Percentiles rank a stretch among this genome's conserved stretches.
Evolutionary conservation across 2,113 vertebrate species (phyloP).

Genomic region (Bambusicola thoracicus): DNA sequence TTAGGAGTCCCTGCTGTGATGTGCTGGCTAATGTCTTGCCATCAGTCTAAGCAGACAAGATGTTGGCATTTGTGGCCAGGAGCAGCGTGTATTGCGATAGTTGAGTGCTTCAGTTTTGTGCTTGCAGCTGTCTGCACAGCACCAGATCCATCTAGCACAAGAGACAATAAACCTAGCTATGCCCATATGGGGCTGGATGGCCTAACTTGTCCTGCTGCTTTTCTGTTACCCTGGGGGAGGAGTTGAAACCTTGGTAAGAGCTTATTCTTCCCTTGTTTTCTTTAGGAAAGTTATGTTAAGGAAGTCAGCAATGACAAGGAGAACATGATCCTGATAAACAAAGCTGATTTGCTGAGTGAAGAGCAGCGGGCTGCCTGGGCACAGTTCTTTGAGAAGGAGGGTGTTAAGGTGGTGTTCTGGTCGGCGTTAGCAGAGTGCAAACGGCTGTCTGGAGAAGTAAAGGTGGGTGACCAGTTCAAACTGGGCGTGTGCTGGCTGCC

Average conservation of each 20-base stretch:
- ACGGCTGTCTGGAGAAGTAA: constrained; percentile 76
- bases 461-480: constrained; percentile 64
- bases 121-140: not conserved
- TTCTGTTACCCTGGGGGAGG: not conserved
- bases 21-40: not conserved
- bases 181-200: rapidly evolving
- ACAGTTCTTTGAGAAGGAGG: constrained; percentile 86
- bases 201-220: not conserved
- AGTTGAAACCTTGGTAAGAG: not conserved
- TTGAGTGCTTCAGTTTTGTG: not conserved
- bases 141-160: not conserved
- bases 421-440: constrained; percentile 88
- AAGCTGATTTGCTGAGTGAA: constrained; percentile 89
- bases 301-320: constrained; percentile 87
- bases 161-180: not conserved
- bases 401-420: constrained; percentile 92
- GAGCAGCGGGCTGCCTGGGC: constrained; percentile 91
- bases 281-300: constrained; percentile 90
- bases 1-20: not conserved
- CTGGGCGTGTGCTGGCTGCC: not conserved
- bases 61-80: rapidly evolving
- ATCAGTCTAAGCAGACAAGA: not conserved
- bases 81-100: not conserved
- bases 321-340: constrained; percentile 94
- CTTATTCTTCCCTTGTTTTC: constrained; percentile 1